phyloP scores from a whole-genome alignment of 2,113 vertebrate genomes.

The Lethenteron reissneri region DNA sequence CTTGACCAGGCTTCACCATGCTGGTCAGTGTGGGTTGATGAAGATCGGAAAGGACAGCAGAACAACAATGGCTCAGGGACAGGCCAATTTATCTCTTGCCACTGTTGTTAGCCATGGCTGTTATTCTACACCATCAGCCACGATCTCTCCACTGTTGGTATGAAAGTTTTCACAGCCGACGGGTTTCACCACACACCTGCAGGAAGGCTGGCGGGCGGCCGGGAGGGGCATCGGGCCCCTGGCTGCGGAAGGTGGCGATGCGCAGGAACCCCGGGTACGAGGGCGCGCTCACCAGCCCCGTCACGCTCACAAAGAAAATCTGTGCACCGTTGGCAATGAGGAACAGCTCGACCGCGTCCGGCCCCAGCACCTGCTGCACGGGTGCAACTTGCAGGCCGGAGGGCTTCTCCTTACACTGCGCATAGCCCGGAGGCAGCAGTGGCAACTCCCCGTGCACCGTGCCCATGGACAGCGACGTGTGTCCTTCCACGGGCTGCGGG shows the following conservation, averaged over 20 bases:
- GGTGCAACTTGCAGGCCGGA: conserved; percentile 22
- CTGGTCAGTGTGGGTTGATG: not conserved
- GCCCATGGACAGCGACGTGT: conserved; percentile 64
- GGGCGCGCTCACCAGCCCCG: conserved; percentile 76
- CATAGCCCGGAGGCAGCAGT: conserved; percentile 29
- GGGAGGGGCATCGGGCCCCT: conserved; percentile 24
- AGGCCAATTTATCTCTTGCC: not conserved
- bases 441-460: conserved; percentile 65
- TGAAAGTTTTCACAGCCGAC: not conserved
- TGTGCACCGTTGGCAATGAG: conserved; percentile 75
- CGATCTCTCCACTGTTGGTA: not conserved
- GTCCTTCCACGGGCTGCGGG: conserved; percentile 55
- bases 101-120: not conserved
- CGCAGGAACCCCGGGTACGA: conserved; percentile 86
- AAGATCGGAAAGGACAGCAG: conserved; percentile 7
- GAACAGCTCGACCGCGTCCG: conserved; percentile 63
- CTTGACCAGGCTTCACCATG: not conserved
- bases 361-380: conserved; percentile 34
- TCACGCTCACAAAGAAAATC: conserved; percentile 78
- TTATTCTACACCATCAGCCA: not conserved
- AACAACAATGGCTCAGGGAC: conserved; percentile 2
- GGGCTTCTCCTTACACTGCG: conserved; percentile 20
- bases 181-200: conserved; percentile 35
- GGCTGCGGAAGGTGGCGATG: conserved; percentile 58
- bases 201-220: conserved; percentile 61